These are phyloP conservation scores for Synanthedon andrenaeformis DNA, from an alignment of 2,888 invertebrate species.

Conservation along the genomic window DNA sequence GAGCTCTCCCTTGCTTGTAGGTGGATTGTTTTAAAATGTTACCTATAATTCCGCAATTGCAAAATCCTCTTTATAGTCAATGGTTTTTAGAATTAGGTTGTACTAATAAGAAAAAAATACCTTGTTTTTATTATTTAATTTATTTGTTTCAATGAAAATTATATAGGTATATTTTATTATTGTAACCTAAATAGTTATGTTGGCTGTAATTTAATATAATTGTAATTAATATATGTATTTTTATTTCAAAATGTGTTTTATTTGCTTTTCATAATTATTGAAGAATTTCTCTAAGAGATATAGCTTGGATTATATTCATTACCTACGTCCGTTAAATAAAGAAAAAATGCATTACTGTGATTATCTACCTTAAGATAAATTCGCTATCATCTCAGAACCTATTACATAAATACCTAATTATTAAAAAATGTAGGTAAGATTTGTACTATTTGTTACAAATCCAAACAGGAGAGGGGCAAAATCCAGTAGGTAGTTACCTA, in stretches of 20 bases:
- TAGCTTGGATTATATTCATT: no score
- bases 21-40: constrained; percentile 59
- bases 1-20: constrained; percentile 64
- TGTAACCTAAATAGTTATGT: constrained; percentile 69
- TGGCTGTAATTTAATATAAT: constrained; percentile 71
- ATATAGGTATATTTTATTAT: constrained; percentile 71
- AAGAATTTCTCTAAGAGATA: no score
- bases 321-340: no score
- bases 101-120: constrained; percentile 60
- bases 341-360: no score
- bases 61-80: constrained; percentile 58
- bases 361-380: no score
- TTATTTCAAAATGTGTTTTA: constrained; percentile 60
- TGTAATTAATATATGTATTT: constrained; percentile 73
- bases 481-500: no score
- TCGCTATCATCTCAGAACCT: no score
- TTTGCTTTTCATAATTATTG: constrained; percentile 10
- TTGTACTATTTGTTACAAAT: no score
- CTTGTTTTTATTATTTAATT: constrained; percentile 69
- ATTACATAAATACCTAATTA: no score
- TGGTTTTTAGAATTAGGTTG: constrained; percentile 59
- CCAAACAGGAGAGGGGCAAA: no score
- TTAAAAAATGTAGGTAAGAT: no score
- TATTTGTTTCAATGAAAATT: constrained; percentile 64
- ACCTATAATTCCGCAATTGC: constrained; percentile 57